Evolutionary conservation across 2,113 vertebrate species (phyloP), one percentile per base, ranked within the genome.

Genomic region (Lutjanus erythropterus): DNA sequence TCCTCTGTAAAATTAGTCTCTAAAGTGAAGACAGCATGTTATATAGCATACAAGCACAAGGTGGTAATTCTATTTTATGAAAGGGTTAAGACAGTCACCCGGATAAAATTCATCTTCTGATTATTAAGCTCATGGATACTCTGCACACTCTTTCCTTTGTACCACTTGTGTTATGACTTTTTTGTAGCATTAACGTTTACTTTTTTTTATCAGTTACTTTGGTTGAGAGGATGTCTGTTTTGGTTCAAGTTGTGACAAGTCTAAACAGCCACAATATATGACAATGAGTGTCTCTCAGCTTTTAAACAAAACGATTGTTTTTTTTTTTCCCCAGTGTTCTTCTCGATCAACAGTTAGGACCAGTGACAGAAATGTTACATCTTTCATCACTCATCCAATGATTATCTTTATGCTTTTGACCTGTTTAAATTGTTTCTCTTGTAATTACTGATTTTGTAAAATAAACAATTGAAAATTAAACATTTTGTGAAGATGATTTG

Each of bases 361-460:
- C 27, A 66, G 23, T n/a, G 58, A 75, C 18, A 1, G 15, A 2
- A 71, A 55, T 9, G 6, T 31, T n/a, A 65, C 41, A 69, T 14
- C 3, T 58, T 58, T 27, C 44, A 16, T 21, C 5, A 35, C n/a
- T 58, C 50, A 23, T 37, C 15, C 37, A n/a, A 31, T 10, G 52
- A 64, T 72, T 61, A 19, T 62, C 12, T 1, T 25, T 50, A 47
- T 79, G 3, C 11, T 65, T 77, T 81, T 75, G 23, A 44, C 16
- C 18, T 46, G 47, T 79, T 71, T 23, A 76, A 42, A 39, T 58
- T 76, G 53, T 77, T 27, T 53, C 79, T 67, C 7, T 68, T 83
- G 19, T 72, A 79, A 80, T 78, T 42, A 35, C 16, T 19, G 31
- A 59, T 85, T 93, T 91, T 88, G 71, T 91, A 86, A 86, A 93